phyloP scores from a whole-genome alignment of 2,113 vertebrate species.

The Sinocyclocheilus anshuiensis region DNA sequence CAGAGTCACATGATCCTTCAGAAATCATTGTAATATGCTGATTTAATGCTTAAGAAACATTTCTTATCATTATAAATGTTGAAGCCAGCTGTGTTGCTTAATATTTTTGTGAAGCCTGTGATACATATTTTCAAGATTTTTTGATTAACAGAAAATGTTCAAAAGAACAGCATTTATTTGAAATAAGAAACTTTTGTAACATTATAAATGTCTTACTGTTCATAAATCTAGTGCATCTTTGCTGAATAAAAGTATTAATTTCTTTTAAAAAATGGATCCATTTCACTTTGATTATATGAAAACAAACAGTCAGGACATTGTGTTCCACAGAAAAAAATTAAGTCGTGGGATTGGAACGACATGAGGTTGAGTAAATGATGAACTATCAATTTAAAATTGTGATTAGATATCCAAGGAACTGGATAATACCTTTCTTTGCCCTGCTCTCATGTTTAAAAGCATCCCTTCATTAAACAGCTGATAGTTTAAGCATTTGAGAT shows the following conservation, averaged over 20 bases:
- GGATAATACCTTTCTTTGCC: background rate
- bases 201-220: background rate
- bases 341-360: background rate
- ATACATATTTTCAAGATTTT: background rate
- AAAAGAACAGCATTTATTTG: background rate
- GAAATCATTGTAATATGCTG: too few relatives aligned
- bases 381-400: background rate
- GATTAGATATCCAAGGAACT: slow-evolving; percentile 21
- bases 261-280: background rate
- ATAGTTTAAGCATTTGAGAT: slow-evolving; percentile 4
- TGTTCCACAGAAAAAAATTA: background rate
- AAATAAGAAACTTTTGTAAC: background rate
- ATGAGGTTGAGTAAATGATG: background rate
- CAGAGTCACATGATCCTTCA: too few relatives aligned
- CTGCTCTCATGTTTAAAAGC: slow-evolving; percentile 1
- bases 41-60: too few relatives aligned
- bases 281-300: background rate
- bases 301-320: background rate
- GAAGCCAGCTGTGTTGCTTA: background rate
- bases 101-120: background rate
- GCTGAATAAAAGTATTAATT: background rate
- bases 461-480: background rate
- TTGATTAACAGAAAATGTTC: background rate
- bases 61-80: too few relatives aligned
- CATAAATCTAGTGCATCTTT: background rate